Conservation (phyloP, 1,140 invertebrate genomes). For the Trypoxylus dichotomus region DNA sequence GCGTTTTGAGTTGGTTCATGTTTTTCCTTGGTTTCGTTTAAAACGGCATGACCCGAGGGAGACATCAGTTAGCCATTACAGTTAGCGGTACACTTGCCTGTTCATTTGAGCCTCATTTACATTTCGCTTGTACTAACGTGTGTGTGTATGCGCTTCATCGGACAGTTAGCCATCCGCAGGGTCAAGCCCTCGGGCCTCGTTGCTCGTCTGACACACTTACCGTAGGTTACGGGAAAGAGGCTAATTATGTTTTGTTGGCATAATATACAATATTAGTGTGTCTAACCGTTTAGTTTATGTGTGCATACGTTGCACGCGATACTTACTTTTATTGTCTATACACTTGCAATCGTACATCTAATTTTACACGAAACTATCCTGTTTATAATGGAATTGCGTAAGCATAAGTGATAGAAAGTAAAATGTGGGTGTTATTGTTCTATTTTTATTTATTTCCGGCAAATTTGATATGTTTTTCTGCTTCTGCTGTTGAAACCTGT, state of each 20-base stretch:
- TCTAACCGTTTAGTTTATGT: neutral
- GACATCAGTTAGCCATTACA: slow-evolving; percentile 30
- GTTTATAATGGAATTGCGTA: too few species aligned
- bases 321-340: neutral
- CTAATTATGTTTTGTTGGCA: slow-evolving; percentile 35
- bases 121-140: slow-evolving; percentile 31
- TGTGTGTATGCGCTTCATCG: slow-evolving; percentile 26
- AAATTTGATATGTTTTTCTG: too few species aligned
- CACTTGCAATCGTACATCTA: too few species aligned
- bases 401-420: neutral
- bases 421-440: neutral
- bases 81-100: slow-evolving; percentile 32
- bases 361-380: too few species aligned
- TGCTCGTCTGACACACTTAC: slow-evolving; percentile 39
- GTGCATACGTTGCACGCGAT: neutral
- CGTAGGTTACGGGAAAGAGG: slow-evolving; percentile 35
- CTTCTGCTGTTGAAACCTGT: too few species aligned
- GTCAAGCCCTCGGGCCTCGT: slow-evolving; percentile 35
- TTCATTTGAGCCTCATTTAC: slow-evolving; percentile 33
- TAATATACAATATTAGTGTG: slow-evolving; percentile 26
- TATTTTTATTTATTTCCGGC: neutral
- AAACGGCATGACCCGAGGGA: slow-evolving; percentile 28
- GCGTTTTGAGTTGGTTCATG: neutral
- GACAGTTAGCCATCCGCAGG: slow-evolving; percentile 38
- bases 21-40: slow-evolving; percentile 9